phyloP scores from a whole-genome alignment of 2,888 invertebrate species.

The Ectobius pallidus region DNA sequence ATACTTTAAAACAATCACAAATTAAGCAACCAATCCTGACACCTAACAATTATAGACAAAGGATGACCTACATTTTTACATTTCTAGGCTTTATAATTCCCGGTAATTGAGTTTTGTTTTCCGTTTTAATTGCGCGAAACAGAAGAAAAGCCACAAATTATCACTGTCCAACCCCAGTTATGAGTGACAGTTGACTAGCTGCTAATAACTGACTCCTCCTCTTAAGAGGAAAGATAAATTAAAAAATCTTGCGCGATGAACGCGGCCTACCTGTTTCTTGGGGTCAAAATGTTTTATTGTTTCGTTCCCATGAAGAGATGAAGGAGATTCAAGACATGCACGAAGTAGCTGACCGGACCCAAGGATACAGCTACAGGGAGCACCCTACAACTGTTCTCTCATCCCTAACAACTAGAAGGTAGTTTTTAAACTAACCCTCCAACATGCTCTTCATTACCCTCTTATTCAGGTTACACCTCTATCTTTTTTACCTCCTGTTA shows the following conservation, averaged over 20 bases:
- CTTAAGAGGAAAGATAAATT: conserved; percentile 4
- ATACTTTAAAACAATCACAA: too few species aligned
- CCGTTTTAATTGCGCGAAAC: background rate
- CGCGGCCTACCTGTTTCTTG: background rate
- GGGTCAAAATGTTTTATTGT: background rate
- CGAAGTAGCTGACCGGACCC: conserved; percentile 13
- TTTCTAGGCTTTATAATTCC: background rate
- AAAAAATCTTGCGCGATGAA: background rate
- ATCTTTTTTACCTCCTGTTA: background rate
- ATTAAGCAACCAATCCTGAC: background rate
- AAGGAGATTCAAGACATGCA: background rate
- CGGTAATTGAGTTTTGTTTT: background rate
- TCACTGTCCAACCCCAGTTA: background rate
- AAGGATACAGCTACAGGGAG: background rate
- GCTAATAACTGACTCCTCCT: background rate
- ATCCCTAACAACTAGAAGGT: too few species aligned
- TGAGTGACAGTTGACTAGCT: conserved; percentile 11
- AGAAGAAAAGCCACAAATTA: conserved; percentile 14
- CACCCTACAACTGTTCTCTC: background rate
- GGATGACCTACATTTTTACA: conserved; percentile 3
- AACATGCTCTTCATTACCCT: background rate
- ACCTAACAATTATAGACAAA: background rate
- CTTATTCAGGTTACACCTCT: background rate
- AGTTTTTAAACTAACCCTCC: background rate
- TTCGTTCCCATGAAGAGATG: background rate